Percentiles rank a stretch among this genome's conserved stretches.
Conservation (phyloP, 1,140 invertebrate species). For the fruit fly (Drosophila melanogaster) region Release_6_plus_ISO1_MT NT_033777.3:28829501-28830000, state of each 20-base stretch:
- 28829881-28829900: background rate
- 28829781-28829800: constrained; percentile 20
- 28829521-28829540: constrained; percentile 37
- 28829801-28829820: constrained; percentile 24
- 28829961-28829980: background rate
- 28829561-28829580: constrained; percentile 39
- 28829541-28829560: constrained; percentile 25
- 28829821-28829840: constrained; percentile 1
- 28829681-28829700: constrained; percentile 7
- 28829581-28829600: constrained; percentile 5
- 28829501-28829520: constrained; percentile 46
- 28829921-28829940: too few relatives aligned
- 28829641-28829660: constrained; percentile 39
- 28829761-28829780: constrained; percentile 8
- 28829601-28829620: constrained; percentile 6
- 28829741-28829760: constrained; percentile 9
- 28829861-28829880: background rate
- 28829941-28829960: background rate
- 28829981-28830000: background rate
- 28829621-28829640: constrained; percentile 6
- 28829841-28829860: background rate
- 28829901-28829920: too few relatives aligned
- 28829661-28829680: background rate
- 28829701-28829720: constrained; percentile 5
- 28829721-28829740: constrained; percentile 27